Conservation (phyloP, 2,113 vertebrate species). For the Centropus bengalensis region DNA sequence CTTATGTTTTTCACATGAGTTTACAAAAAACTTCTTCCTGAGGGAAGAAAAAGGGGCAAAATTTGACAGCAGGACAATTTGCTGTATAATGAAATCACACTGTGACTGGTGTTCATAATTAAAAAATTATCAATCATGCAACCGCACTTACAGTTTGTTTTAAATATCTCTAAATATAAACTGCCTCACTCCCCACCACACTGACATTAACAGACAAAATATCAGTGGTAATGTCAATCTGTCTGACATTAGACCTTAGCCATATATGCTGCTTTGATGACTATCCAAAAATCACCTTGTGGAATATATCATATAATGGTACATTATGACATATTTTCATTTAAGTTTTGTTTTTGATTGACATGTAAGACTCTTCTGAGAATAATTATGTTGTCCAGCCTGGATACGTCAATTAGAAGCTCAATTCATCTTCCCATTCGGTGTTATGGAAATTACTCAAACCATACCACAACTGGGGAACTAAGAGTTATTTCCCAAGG, state of each 20-base stretch:
- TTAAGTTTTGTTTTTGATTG: not conserved
- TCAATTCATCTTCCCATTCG: not conserved
- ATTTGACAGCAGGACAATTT: not conserved
- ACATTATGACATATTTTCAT: not conserved
- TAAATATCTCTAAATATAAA: not conserved
- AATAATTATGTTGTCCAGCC: not conserved
- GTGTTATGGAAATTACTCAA: not conserved
- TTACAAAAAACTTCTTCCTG: not conserved
- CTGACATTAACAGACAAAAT: not conserved
- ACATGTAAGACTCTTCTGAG: not conserved
- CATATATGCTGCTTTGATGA: not conserved
- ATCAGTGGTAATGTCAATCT: not conserved
- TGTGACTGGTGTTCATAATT: conserved; percentile 24
- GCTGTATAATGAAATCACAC: not conserved
- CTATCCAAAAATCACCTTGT: not conserved
- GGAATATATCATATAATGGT: not conserved
- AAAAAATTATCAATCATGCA: conserved; percentile 27
- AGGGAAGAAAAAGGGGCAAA: not conserved
- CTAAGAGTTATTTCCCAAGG: not conserved
- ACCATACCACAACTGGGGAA: not conserved
- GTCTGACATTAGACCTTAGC: not conserved
- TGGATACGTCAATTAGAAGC: not conserved
- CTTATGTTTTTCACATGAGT: not conserved
- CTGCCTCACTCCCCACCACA: not conserved
- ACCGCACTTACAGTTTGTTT: not conserved